phyloP scores from a whole-genome alignment of 1,140 invertebrate species.

The Polypedilum pembai region DNA sequence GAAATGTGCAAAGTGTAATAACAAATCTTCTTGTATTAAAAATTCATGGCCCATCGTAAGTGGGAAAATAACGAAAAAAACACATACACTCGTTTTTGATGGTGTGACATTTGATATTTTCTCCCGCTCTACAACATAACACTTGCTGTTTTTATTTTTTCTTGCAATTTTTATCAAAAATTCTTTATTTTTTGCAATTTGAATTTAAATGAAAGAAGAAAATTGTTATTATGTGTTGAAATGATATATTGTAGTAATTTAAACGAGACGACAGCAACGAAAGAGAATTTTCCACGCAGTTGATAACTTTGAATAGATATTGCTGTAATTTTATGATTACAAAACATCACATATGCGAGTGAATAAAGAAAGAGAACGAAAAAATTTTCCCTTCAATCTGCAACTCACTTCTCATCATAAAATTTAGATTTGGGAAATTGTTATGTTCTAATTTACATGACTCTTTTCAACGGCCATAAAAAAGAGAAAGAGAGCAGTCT shows the following conservation, averaged over 20 bases:
- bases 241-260: constrained; percentile 10
- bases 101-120: constrained; percentile 18
- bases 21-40: constrained; percentile 25
- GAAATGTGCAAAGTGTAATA: constrained; percentile 26
- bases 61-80: not conserved
- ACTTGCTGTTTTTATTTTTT: not conserved
- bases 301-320: not conserved
- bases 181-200: constrained; percentile 13
- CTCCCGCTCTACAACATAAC: not conserved
- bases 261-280: no score
- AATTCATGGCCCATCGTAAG: constrained; percentile 22
- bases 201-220: constrained; percentile 14
- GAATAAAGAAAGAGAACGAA: not conserved
- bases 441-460: constrained; percentile 19
- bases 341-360: not conserved
- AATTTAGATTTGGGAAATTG: constrained; percentile 14
- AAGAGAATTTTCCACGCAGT: no score
- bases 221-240: constrained; percentile 12
- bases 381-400: no score
- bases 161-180: constrained; percentile 14
- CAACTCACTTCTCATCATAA: not conserved
- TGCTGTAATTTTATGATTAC: constrained; percentile 13
- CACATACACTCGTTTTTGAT: not conserved
- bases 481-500: not conserved
- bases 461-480: not conserved